Percentiles rank a stretch among this genome's conserved stretches.
phyloP scores from a whole-genome alignment of 2,113 vertebrate species.

The Chionis minor region DNA sequence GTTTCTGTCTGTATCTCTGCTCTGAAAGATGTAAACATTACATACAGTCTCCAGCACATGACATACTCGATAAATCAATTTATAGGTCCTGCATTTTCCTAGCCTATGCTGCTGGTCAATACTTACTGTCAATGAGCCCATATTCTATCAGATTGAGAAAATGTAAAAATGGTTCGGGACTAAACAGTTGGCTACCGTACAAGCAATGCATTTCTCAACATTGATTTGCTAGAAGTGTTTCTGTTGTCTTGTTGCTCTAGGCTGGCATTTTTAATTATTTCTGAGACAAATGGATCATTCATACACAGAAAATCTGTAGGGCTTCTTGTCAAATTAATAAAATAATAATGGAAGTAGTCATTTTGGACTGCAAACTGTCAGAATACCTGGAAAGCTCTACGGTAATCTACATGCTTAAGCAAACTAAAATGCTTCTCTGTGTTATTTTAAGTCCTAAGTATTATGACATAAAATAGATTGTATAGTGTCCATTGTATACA shows the following conservation, averaged over 20 bases:
- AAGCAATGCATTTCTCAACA: slow-evolving; percentile 76
- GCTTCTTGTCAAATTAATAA: slow-evolving; percentile 84
- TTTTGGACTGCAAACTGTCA: slow-evolving; percentile 75
- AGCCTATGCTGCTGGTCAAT: slow-evolving; percentile 55
- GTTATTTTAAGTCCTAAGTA: slow-evolving; percentile 66
- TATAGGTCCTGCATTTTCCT: slow-evolving; percentile 57
- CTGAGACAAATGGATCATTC: slow-evolving; percentile 78
- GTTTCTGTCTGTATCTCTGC: slow-evolving; percentile 20
- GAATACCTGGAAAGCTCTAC: slow-evolving; percentile 72
- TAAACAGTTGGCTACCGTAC: slow-evolving; percentile 69
- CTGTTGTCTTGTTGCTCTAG: slow-evolving; percentile 80
- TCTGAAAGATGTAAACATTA: slow-evolving; percentile 48
- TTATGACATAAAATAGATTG: slow-evolving; percentile 82
- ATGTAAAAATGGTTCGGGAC: slow-evolving; percentile 56
- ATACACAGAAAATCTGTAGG: slow-evolving; percentile 77
- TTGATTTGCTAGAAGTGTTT: slow-evolving; percentile 79
- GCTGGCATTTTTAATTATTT: slow-evolving; percentile 85
- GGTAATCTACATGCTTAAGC: slow-evolving; percentile 69
- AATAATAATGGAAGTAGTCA: slow-evolving; percentile 81
- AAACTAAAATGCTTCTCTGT: slow-evolving; percentile 53
- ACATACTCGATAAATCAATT: slow-evolving; percentile 61
- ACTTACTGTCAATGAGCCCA: slow-evolving; percentile 57
- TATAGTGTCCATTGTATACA: slow-evolving; percentile 82
- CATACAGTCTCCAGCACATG: slow-evolving; percentile 11
- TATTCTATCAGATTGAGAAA: slow-evolving; percentile 58